These are phyloP conservation scores for Eilema sororculum DNA, from an alignment of 2,888 invertebrate genomes.

Conservation along the genomic window DNA sequence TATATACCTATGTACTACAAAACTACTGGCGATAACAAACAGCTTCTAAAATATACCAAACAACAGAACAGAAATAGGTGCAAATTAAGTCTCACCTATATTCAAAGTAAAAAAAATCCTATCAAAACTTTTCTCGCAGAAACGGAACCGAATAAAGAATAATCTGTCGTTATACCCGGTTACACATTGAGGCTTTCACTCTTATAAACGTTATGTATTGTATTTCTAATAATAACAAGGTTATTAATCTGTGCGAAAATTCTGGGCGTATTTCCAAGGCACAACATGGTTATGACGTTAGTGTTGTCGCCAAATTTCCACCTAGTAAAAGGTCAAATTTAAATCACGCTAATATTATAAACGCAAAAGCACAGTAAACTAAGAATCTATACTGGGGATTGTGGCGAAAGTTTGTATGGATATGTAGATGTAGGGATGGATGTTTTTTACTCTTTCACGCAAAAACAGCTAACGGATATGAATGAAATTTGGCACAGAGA, in stretches of 20 bases:
- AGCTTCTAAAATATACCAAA: neutral
- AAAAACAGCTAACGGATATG: too few species aligned
- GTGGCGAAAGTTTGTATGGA: neutral
- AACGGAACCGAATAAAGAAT: neutral
- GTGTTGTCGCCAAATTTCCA: conserved; percentile 47
- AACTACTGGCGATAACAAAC: neutral
- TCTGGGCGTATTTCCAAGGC: conserved; percentile 73
- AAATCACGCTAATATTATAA: neutral
- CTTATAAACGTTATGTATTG: conserved; percentile 40
- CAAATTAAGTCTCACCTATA: neutral
- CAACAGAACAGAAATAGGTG: neutral
- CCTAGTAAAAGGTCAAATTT: conserved; percentile 30
- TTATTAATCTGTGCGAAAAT: conserved; percentile 59
- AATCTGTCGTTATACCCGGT: neutral
- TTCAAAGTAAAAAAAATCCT: too few species aligned
- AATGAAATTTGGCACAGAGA: too few species aligned
- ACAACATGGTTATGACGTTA: conserved; percentile 59
- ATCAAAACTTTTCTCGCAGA: neutral
- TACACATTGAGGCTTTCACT: conserved; percentile 28
- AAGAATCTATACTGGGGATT: too few species aligned
- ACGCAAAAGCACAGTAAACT: too few species aligned
- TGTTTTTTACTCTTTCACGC: too few species aligned
- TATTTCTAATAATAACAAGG: conserved; percentile 55
- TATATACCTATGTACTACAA: too few species aligned
- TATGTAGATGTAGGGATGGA: too few species aligned